Base-by-base conservation (phyloP, 2,888 invertebrate genomes). In the Noctua pronuba region DNA sequence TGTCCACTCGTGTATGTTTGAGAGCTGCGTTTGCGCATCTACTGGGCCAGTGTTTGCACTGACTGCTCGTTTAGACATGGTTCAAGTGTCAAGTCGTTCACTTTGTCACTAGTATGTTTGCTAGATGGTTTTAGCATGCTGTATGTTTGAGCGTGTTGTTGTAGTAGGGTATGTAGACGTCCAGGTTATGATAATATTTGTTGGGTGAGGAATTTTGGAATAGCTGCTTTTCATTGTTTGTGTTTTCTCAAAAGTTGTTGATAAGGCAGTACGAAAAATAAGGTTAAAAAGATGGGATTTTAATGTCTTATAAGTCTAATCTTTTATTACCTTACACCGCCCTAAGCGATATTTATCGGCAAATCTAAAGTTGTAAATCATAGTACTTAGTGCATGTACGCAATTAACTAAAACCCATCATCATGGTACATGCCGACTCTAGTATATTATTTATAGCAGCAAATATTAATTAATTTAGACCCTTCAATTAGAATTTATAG, bases 31-130 rank as follows among this genome's bases (percentile, higher is more conserved):
- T 84, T 88, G 88, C 86, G 81, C 86, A 84, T 86, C 84, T 75
- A 83, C 84, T 88, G 82, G 79, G 75, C 74, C 49, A 88, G 84
- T 91, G 90, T 91, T 85, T 86, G 77, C 84, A 78, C 85, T 82
- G 81, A 86, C 88, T 75, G 75, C 85, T 78, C 77, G 73, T 78
- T 91, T 89, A 86, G 88, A 82, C 87, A 87, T 82, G 88, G 88
- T 88, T 90, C 85, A 85, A 84, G 84, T 84, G 78, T 88, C 89
- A 84, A 82, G 85, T 85, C 85, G 84, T 75, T 82, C 84, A 82
- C 41, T 75, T 81, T 77, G 77, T 75, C 83, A 65, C 73, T 76
- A 64, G 75, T 75, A 60, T 81, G 82, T 85, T 82, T 73, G 74
- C 64, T 75, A 75, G 55, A 76, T 84, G 75, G 84, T 85, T 82